A percentile compares a stretch with the other conserved stretches of the same genome.
phyloP scores from a whole-genome alignment of 1,140 invertebrate genomes.

The Oryzaephilus surinamensis region DNA sequence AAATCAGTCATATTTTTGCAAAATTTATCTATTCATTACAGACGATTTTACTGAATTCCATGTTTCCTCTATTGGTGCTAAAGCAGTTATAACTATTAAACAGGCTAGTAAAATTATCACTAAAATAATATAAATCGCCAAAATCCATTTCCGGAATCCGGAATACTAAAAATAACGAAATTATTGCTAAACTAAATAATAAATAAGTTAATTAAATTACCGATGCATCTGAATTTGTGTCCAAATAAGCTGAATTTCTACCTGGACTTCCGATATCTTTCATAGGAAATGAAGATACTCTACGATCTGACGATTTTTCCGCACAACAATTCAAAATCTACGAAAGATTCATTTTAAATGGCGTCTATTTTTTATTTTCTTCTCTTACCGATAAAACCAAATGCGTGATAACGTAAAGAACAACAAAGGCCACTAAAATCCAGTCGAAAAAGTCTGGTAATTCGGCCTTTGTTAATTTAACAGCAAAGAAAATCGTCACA shows the following conservation, averaged over 20 bases:
- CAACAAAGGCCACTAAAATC: slow-evolving; percentile 78
- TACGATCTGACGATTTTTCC: slow-evolving; percentile 56
- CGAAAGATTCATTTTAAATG: slow-evolving; percentile 24
- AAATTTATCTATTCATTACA: not conserved
- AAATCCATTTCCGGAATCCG: slow-evolving; percentile 57
- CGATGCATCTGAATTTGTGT: slow-evolving; percentile 61
- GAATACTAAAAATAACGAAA: slow-evolving; percentile 53
- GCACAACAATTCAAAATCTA: slow-evolving; percentile 63
- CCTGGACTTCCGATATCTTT: slow-evolving; percentile 61
- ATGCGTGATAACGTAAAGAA: slow-evolving; percentile 80
- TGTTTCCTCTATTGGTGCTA: slow-evolving; percentile 60
- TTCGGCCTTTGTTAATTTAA: slow-evolving; percentile 71
- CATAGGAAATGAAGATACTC: slow-evolving; percentile 73
- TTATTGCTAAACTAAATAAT: slow-evolving; percentile 5
- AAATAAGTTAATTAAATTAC: slow-evolving; percentile 39
- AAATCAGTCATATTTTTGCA: not conserved
- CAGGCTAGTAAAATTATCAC: slow-evolving; percentile 50
- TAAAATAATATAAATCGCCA: slow-evolving; percentile 62
- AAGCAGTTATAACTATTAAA: slow-evolving; percentile 58
- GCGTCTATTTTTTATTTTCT: slow-evolving; percentile 5
- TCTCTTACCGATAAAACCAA: slow-evolving; percentile 76
- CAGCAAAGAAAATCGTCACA: slow-evolving; percentile 86
- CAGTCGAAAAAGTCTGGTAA: slow-evolving; percentile 78
- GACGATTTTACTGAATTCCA: slow-evolving; percentile 14
- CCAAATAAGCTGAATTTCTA: slow-evolving; percentile 46